Evolutionary conservation across 2,797 vertebrate species (phyloP).

Genomic region (Artibeus lituratus): DNA sequence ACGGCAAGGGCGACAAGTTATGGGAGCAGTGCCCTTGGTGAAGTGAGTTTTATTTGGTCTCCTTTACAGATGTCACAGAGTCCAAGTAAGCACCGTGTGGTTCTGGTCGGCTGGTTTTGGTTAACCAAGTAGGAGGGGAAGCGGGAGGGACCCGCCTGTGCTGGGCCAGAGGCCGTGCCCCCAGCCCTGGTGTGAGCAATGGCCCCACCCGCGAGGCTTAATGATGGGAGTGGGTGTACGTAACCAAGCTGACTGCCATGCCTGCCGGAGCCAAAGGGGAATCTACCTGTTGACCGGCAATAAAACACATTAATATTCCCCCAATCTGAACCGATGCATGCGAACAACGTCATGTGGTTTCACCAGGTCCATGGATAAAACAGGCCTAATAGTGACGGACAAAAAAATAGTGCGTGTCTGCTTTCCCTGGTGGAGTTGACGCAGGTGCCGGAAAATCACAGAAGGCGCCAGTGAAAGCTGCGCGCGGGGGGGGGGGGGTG

Average conservation of each 20-base stretch:
- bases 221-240: not conserved
- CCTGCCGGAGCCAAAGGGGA: not conserved
- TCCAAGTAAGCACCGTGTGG: not conserved
- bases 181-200: not conserved
- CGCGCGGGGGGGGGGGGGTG: not conserved
- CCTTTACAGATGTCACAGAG: constrained; percentile 29
- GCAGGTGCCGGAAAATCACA: not conserved
- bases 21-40: not conserved
- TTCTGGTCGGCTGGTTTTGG: constrained; percentile 41
- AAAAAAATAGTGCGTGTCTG: not conserved
- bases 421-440: not conserved
- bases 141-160: constrained; percentile 25
- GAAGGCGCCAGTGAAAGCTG: not conserved
- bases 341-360: not conserved
- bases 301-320: not conserved
- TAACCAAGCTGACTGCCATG: not conserved
- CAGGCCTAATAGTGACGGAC: not conserved
- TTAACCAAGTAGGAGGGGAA: constrained; percentile 50
- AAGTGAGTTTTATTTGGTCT: constrained; percentile 13
- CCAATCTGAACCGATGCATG: not conserved
- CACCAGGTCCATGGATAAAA: not conserved
- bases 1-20: not conserved
- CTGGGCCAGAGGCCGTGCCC: not conserved
- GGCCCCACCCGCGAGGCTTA: not conserved
- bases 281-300: not conserved